A percentile compares a stretch with the other conserved stretches of the same genome.
phyloP scores from a whole-genome alignment of 2,113 vertebrate genomes.

The Glaucomys volans region DNA sequence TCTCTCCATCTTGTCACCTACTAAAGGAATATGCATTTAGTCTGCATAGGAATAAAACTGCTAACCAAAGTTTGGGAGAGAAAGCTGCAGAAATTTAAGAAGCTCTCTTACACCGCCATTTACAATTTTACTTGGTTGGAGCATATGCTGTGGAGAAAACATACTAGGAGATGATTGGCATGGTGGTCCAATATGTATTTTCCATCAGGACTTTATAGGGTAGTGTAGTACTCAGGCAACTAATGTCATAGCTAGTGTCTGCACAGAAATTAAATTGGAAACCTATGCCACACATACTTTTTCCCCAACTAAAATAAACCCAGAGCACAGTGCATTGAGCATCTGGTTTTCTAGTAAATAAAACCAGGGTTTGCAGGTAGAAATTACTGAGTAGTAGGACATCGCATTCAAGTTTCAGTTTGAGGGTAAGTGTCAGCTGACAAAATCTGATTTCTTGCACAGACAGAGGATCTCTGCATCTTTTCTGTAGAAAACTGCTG shows the following conservation, averaged over 20 bases:
- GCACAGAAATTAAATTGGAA: conserved; percentile 23
- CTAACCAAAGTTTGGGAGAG: neutral
- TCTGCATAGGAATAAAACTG: neutral
- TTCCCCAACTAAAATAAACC: neutral
- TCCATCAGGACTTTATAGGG: neutral
- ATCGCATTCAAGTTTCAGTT: neutral
- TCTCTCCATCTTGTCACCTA: neutral
- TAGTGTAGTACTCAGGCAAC: neutral
- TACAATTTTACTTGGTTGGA: neutral
- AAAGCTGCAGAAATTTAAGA: neutral
- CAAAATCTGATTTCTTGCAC: neutral
- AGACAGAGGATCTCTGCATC: neutral
- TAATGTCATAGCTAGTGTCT: neutral
- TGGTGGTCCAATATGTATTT: neutral
- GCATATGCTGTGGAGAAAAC: neutral
- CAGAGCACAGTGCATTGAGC: neutral
- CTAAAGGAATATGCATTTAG: neutral
- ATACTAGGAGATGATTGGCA: neutral
- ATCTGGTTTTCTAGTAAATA: neutral
- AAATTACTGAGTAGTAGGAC: neutral
- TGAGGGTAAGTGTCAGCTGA: neutral
- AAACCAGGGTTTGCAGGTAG: neutral
- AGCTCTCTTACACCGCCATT: neutral
- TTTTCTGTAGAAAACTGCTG: conserved; percentile 13
- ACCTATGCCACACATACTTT: neutral